phyloP scores from a whole-genome alignment of 2,888 invertebrate genomes.

The Philonicus albiceps region DNA sequence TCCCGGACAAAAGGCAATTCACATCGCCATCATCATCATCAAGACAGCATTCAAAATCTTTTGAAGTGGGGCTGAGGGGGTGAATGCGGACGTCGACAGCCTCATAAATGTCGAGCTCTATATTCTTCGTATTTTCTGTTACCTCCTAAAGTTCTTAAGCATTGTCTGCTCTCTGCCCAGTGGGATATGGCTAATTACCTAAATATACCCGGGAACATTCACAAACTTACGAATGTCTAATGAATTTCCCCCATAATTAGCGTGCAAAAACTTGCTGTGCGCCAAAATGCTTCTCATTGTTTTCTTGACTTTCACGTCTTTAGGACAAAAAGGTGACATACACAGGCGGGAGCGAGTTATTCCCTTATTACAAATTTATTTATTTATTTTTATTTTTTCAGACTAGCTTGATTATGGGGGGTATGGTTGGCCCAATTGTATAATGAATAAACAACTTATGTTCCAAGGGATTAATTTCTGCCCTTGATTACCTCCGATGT shows the following conservation, averaged over 20 bases:
- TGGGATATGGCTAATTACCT: background rate
- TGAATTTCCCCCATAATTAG: slow-evolving; percentile 1
- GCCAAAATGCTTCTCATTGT: background rate
- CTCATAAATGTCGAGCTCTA: background rate
- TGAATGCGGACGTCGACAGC: background rate
- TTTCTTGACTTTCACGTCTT: background rate
- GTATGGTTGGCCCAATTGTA: background rate
- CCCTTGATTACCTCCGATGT: background rate
- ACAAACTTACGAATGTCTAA: background rate
- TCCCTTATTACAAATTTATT: background rate
- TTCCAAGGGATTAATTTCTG: slow-evolving; percentile 1
- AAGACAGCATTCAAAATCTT: background rate
- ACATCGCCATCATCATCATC: background rate
- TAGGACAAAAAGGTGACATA: background rate
- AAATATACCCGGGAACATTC: background rate
- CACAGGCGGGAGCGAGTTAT: background rate
- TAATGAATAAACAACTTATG: slow-evolving; percentile 15
- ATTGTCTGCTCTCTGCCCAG: slow-evolving; percentile 4
- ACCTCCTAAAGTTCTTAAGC: background rate
- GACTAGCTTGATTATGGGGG: background rate
- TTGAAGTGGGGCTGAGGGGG: background rate
- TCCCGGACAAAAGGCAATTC: background rate
- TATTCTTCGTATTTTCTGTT: background rate
- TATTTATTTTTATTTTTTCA: no score
- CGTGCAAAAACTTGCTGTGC: slow-evolving; percentile 26